A percentile compares a stretch with the other conserved stretches of the same genome.
phyloP scores from a whole-genome alignment of 1,140 invertebrate genomes.

The Drosophila orosa region DNA sequence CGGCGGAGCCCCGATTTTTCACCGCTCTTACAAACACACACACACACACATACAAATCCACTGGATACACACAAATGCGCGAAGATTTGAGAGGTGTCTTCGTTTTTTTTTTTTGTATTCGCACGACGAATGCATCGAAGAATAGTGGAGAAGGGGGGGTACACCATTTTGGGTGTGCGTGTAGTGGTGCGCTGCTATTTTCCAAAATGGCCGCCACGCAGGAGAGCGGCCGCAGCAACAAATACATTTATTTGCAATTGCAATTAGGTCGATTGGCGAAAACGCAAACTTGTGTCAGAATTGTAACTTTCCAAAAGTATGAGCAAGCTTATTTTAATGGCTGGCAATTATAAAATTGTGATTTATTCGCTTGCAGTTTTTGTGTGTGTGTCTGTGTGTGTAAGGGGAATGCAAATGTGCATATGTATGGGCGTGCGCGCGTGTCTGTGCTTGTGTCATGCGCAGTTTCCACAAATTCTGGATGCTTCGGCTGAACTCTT shows the following conservation, averaged over 20 bases:
- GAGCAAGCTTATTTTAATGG: neutral
- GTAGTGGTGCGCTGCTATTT: conserved; percentile 52
- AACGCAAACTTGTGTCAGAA: no score
- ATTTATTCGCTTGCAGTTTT: conserved; percentile 2
- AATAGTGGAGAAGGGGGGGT: conserved; percentile 45
- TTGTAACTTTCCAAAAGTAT: neutral
- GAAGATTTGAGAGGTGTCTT: conserved; percentile 60
- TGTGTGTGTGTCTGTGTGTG: conserved; percentile 12
- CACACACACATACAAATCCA: conserved; percentile 25
- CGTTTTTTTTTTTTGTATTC: conserved; percentile 55
- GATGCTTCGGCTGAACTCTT: neutral
- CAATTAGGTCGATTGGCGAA: neutral
- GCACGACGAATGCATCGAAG: conserved; percentile 59
- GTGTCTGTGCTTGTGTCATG: conserved; percentile 23
- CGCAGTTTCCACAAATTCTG: conserved; percentile 13
- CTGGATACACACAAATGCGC: conserved; percentile 69
- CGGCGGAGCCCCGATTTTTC: conserved; percentile 60
- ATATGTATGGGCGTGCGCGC: neutral
- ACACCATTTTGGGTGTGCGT: conserved; percentile 36
- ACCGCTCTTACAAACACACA: conserved; percentile 5
- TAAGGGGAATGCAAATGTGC: conserved; percentile 21
- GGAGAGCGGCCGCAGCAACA: conserved; percentile 29
- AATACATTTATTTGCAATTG: conserved; percentile 33
- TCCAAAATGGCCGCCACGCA: conserved; percentile 69
- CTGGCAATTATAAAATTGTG: neutral